A percentile compares a stretch with the other conserved stretches of the same genome.
Conservation (phyloP, 2,797 vertebrate genomes). For the Micrastur ruficollis region DNA sequence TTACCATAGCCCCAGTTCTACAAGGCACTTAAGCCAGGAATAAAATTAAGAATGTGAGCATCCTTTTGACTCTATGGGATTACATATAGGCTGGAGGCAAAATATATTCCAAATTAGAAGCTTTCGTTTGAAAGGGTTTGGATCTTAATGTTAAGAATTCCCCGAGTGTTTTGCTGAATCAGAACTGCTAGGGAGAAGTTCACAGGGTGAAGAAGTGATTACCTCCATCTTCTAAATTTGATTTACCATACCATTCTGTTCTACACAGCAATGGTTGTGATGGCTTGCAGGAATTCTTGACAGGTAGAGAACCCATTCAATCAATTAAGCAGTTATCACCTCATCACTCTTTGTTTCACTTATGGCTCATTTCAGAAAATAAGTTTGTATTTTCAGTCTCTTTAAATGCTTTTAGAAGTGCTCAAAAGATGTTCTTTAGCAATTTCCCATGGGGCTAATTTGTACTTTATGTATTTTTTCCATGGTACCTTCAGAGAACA, state of each 20-base stretch:
- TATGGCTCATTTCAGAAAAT: background rate
- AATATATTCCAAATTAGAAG: background rate
- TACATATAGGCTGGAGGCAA: background rate
- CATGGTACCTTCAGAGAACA: slow-evolving; percentile 44
- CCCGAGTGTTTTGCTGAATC: background rate
- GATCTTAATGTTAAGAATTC: background rate
- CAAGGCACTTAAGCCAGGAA: background rate
- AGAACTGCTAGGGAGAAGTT: background rate
- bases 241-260: background rate
- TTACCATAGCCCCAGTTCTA: background rate
- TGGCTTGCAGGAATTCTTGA: background rate
- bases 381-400: slow-evolving; percentile 11
- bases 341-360: slow-evolving; percentile 11
- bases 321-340: background rate
- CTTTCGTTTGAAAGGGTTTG: background rate
- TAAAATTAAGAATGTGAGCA: background rate
- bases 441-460: slow-evolving; percentile 6
- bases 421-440: slow-evolving; percentile 17
- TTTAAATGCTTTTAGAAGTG: slow-evolving; percentile 33
- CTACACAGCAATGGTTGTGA: background rate
- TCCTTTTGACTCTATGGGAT: background rate
- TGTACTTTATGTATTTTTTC: slow-evolving; percentile 50
- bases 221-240: background rate
- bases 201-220: background rate
- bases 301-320: background rate